Conservation (phyloP, 1,140 invertebrate genomes). For the Drosophila virilis region DNA sequence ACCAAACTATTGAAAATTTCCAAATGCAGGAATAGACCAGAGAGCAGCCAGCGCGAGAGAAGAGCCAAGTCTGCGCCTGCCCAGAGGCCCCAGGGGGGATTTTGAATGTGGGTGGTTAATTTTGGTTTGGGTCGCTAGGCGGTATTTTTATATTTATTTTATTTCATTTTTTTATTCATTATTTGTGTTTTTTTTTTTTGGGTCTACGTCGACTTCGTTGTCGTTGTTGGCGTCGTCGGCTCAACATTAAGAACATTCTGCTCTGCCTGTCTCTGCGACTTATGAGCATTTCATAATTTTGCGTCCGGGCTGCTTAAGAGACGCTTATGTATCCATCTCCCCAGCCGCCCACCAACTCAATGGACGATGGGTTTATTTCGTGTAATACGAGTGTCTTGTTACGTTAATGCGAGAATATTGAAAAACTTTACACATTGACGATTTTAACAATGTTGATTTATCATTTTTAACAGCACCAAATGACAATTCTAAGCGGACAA, state of each 20-base stretch:
- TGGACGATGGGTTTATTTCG: conserved; percentile 10
- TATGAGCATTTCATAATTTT: conserved; percentile 68
- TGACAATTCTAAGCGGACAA: conserved; percentile 17
- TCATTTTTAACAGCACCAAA: conserved; percentile 15
- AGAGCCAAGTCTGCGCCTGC: conserved; percentile 56
- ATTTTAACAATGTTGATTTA: conserved; percentile 31
- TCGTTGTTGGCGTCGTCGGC: conserved; percentile 49
- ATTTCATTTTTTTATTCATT: background rate
- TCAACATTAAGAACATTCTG: conserved; percentile 65
- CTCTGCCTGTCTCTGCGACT: conserved; percentile 49
- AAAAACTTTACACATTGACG: conserved; percentile 15
- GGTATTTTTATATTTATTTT: background rate
- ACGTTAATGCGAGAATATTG: background rate
- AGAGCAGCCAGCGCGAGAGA: conserved; percentile 2
- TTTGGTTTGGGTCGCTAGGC: conserved; percentile 38
- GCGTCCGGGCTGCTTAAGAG: conserved; percentile 47
- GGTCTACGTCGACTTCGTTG: conserved; percentile 7
- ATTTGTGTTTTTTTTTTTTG: conserved; percentile 8
- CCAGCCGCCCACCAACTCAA: conserved; percentile 23
- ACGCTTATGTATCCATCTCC: conserved; percentile 47
- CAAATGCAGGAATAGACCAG: conserved; percentile 36
- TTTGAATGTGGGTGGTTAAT: conserved; percentile 32
- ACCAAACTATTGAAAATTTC: conserved; percentile 49
- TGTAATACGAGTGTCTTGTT: background rate
- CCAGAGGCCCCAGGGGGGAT: conserved; percentile 47